phyloP scores from a whole-genome alignment of 2,888 invertebrate genomes.

The Drosophila ezoana region DNA sequence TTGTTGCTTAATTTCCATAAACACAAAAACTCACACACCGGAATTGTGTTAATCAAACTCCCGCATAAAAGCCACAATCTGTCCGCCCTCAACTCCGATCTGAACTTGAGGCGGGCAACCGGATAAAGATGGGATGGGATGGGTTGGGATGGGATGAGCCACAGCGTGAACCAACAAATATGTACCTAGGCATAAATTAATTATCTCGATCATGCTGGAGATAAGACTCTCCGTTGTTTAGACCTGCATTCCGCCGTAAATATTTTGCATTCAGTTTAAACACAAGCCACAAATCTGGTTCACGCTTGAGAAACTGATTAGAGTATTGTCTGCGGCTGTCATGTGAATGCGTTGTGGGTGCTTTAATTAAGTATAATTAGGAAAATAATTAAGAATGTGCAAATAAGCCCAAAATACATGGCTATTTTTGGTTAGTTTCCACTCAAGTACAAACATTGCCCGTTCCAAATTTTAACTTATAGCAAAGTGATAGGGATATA shows the following conservation, averaged over 20 bases:
- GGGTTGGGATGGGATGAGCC: conserved; percentile 3
- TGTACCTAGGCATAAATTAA: conserved; percentile 56
- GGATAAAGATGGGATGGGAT: conserved; percentile 48
- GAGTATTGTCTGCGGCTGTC: conserved; percentile 11
- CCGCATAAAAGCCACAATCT: conserved; percentile 70
- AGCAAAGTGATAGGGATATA: neutral
- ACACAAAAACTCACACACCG: conserved; percentile 25
- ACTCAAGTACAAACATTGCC: too few species aligned
- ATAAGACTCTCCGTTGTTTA: conserved; percentile 26
- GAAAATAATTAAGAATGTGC: conserved; percentile 19
- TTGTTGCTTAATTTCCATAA: conserved; percentile 68
- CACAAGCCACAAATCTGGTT: conserved; percentile 28
- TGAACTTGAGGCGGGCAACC: conserved; percentile 70
- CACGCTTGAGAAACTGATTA: conserved; percentile 28
- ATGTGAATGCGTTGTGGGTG: conserved; percentile 50
- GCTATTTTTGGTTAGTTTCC: too few species aligned
- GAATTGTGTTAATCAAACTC: conserved; percentile 78
- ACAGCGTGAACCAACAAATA: conserved; percentile 50
- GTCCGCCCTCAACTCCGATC: conserved; percentile 41
- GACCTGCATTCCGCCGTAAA: conserved; percentile 16
- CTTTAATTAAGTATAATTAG: conserved; percentile 28
- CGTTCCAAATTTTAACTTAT: too few species aligned
- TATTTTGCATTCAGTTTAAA: conserved; percentile 38
- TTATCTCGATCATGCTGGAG: conserved; percentile 56
- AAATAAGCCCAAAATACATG: too few species aligned